Conservation (phyloP, 2,888 invertebrate genomes). For the Hirtodrosophila trivittata region DNA sequence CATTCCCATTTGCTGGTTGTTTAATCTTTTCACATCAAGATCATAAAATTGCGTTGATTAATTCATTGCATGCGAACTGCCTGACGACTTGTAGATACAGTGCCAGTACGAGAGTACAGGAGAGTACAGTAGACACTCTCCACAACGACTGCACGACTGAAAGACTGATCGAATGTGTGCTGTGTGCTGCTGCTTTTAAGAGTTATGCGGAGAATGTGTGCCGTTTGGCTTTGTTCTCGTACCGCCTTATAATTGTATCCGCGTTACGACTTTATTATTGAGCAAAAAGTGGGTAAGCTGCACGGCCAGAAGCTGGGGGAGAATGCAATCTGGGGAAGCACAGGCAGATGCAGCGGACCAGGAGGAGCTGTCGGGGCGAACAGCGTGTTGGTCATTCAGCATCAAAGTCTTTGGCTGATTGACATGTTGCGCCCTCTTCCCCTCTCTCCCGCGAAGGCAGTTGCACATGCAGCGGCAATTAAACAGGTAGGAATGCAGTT, state of each 20-base stretch:
- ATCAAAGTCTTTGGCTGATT: conserved; percentile 47
- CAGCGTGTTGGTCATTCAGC: conserved; percentile 34
- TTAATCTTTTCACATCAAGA: conserved; percentile 36
- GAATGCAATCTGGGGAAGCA: neutral
- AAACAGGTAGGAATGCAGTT: conserved; percentile 22
- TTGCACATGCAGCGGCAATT: conserved; percentile 41
- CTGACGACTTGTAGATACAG: conserved; percentile 28
- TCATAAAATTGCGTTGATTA: conserved; percentile 68
- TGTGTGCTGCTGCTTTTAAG: conserved; percentile 6
- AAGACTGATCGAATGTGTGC: conserved; percentile 8
- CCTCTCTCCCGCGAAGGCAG: too few species aligned
- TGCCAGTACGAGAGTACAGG: conserved; percentile 34
- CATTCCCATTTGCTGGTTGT: neutral
- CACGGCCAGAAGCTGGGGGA: neutral
- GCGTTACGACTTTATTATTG: conserved; percentile 75
- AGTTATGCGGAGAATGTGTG: conserved; percentile 66
- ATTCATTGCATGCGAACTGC: conserved; percentile 69
- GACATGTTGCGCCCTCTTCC: conserved; percentile 22
- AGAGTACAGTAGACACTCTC: conserved; percentile 48
- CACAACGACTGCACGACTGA: conserved; percentile 1
- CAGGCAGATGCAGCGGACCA: neutral
- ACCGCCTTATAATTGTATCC: conserved; percentile 74
- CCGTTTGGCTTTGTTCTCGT: conserved; percentile 68
- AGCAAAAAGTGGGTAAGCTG: neutral
- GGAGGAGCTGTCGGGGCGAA: neutral